phyloP scores from a whole-genome alignment of 2,888 invertebrate genomes.

The Drosophila fulvimacula region DNA sequence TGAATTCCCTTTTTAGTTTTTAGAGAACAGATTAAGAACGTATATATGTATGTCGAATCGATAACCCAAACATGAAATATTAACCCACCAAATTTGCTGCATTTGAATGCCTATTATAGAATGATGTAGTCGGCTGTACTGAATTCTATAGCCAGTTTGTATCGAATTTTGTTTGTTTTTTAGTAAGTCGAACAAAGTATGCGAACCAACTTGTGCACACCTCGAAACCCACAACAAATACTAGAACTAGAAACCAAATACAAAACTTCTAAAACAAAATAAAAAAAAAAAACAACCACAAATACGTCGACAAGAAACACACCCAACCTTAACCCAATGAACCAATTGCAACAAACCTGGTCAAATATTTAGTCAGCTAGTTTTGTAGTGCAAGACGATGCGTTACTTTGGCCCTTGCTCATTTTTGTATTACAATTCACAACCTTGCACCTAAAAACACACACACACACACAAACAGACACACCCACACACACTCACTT shows the following conservation, averaged over 20 bases:
- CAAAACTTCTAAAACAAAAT: not conserved
- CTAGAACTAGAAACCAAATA: slow-evolving; percentile 16
- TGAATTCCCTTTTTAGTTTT: slow-evolving; percentile 5
- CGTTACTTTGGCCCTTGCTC: slow-evolving; percentile 57
- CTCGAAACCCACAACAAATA: slow-evolving; percentile 33
- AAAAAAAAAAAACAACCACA: slow-evolving; percentile 8
- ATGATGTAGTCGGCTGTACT: slow-evolving; percentile 67
- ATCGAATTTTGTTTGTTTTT: slow-evolving; percentile 84
- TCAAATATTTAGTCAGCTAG: slow-evolving; percentile 39
- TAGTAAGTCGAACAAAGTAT: slow-evolving; percentile 82
- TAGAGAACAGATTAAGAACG: slow-evolving; percentile 11
- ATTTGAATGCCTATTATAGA: slow-evolving; percentile 73
- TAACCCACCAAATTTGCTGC: slow-evolving; percentile 73
- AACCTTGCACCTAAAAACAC: slow-evolving; percentile 46
- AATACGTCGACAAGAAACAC: slow-evolving; percentile 21
- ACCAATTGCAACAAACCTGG: slow-evolving; percentile 40
- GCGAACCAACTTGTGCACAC: slow-evolving; percentile 78
- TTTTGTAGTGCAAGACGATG: slow-evolving; percentile 53
- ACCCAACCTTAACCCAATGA: slow-evolving; percentile 20
- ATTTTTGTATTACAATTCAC: slow-evolving; percentile 46
- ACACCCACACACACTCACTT: slow-evolving; percentile 19
- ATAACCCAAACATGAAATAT: slow-evolving; percentile 56
- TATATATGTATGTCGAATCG: slow-evolving; percentile 45
- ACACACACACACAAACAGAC: slow-evolving; percentile 18
- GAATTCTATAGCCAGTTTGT: slow-evolving; percentile 82